Percentiles rank a stretch among this genome's conserved stretches.
phyloP scores from a whole-genome alignment of 2,888 invertebrate genomes.

The Biston betularia region DNA sequence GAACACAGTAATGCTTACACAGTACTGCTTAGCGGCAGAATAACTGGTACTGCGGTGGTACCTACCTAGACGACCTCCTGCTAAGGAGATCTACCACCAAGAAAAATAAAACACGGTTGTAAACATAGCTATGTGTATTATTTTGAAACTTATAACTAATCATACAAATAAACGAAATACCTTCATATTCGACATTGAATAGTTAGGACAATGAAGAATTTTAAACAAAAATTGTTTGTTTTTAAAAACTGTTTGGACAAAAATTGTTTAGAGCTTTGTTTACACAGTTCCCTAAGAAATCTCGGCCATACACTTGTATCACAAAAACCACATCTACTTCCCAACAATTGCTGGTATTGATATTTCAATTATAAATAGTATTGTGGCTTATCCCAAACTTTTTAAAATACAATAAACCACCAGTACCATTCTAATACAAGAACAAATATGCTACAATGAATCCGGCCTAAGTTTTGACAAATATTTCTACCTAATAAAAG shows the following conservation, averaged over 20 bases:
- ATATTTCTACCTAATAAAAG: slow-evolving; percentile 9
- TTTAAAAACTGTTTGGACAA: slow-evolving; percentile 2
- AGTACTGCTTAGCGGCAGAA: too few relatives aligned
- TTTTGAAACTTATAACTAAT: slow-evolving; percentile 42
- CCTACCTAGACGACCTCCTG: too few relatives aligned
- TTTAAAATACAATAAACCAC: neutral
- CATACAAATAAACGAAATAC: slow-evolving; percentile 42
- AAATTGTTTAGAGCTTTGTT: slow-evolving; percentile 2
- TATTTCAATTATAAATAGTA: neutral
- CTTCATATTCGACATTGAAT: slow-evolving; percentile 21
- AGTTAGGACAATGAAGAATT: slow-evolving; percentile 10
- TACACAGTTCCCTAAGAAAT: slow-evolving; percentile 6
- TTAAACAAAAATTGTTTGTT: slow-evolving; percentile 12
- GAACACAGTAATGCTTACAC: too few relatives aligned
- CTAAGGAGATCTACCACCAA: too few relatives aligned
- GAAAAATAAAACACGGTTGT: slow-evolving; percentile 25
- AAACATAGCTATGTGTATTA: slow-evolving; percentile 45
- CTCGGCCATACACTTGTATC: neutral
- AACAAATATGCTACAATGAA: neutral
- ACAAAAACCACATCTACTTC: neutral
- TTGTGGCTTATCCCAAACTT: neutral
- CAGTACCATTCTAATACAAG: neutral
- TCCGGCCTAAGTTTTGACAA: slow-evolving; percentile 1
- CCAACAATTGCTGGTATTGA: neutral
- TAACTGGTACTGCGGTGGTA: too few relatives aligned